Base-by-base conservation (phyloP, 2,888 invertebrate genomes). In the Drosophila engyochracea region DNA sequence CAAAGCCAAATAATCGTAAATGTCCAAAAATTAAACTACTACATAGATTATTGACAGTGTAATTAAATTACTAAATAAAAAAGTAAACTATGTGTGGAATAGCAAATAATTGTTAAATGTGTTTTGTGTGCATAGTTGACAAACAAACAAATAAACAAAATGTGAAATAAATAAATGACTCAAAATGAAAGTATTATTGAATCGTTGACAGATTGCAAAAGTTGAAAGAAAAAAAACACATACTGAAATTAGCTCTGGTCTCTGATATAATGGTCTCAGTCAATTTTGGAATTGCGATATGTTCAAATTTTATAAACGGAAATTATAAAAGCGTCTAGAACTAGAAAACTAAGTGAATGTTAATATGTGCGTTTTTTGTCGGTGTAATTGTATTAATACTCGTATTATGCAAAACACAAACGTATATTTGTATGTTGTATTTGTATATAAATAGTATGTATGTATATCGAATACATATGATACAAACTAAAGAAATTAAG, bases 401-500 rank as follows among this genome's bases (percentile, higher is more conserved):
- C 33, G 6, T 59, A 77, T 57, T 76, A 72, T 75, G 47, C 22
- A 67, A 69, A 62, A 72, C 60, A 68, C 47, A 72, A 74, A 75
- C 58, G 66, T 77, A 70, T 77, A 75, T 83, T 58, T 79, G 57
- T 71, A 71, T 72, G 79, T 62, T 82, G 75, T 80, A 77, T 75
- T 80, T 87, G 85, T 87, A 87, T 87, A 89, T 75, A 79, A 69
- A 76, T 79, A 77, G 70, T 74, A 66, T 61, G 63, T 74, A 72
- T 73, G 82, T 82, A 80, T 89, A 79, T 70, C 72, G 77, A 72
- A 76, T 80, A 76, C 82, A 74, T 78, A 84, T 80, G 74, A 74
- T 79, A 81, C 70, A 79, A 81, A 81, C 76, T 80, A 83, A 85
- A 82, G 81, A 91, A 85, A 80, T 88, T 74, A 87, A 87, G 87